These are phyloP conservation scores for Bombus soroeensis DNA, from an alignment of 1,140 invertebrate genomes.

Conservation along the genomic window DNA sequence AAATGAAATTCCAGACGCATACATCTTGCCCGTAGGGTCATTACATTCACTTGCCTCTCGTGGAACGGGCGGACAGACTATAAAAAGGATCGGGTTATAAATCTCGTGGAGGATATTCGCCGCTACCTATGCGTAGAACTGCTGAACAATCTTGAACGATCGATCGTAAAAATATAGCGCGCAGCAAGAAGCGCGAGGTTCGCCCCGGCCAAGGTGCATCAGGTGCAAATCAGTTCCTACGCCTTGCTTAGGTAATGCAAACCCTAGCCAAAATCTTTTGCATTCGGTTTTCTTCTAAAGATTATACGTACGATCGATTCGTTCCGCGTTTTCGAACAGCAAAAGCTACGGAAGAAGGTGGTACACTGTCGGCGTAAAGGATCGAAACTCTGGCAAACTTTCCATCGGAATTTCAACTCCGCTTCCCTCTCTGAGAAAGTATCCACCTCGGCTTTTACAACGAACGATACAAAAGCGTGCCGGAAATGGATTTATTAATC, in stretches of 20 bases:
- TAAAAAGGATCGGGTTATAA: slow-evolving; percentile 25
- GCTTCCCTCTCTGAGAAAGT: background rate
- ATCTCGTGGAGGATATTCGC: slow-evolving; percentile 24
- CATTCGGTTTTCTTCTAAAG: background rate
- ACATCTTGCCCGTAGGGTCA: background rate
- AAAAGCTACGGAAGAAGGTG: background rate
- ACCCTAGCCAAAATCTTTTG: background rate
- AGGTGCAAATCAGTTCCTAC: slow-evolving; percentile 46
- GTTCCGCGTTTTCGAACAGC: background rate
- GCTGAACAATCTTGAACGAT: slow-evolving; percentile 18
- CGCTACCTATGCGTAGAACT: background rate
- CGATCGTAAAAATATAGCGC: slow-evolving; percentile 36
- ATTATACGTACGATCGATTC: slow-evolving; percentile 36
- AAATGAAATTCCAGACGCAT: slow-evolving; percentile 1
- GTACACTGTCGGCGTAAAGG: no score
- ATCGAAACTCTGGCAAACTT: background rate
- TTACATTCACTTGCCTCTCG: background rate
- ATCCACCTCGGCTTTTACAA: background rate
- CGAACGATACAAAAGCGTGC: slow-evolving; percentile 12
- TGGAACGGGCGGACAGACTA: background rate
- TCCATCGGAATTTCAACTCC: background rate
- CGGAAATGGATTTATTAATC: slow-evolving; percentile 36
- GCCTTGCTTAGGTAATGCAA: slow-evolving; percentile 15
- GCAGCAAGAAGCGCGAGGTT: background rate
- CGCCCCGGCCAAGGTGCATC: slow-evolving; percentile 21